Percentiles rank a stretch among this genome's conserved stretches.
Evolutionary conservation across 2,888 invertebrate species (phyloP).

Genomic region (Drosophila anceps): DNA sequence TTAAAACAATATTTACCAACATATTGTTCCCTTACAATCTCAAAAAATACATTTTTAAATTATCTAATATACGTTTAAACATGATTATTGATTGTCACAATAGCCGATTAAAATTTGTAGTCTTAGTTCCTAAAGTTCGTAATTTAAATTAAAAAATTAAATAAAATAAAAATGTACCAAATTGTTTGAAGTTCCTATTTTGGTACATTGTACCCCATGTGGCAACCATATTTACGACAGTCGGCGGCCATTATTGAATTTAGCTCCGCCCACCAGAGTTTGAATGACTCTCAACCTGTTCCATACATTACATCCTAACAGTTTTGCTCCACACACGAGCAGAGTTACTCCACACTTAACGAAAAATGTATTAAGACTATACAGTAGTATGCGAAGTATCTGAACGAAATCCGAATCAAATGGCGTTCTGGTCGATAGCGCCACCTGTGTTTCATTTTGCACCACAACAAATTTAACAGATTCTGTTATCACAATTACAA

Average conservation of each 20-base stretch:
- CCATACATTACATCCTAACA: slow-evolving; percentile 7
- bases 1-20: not conserved
- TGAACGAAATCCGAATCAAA: too few relatives aligned
- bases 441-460: slow-evolving; percentile 6
- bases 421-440: not conserved
- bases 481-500: not conserved
- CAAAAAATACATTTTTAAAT: not conserved
- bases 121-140: too few relatives aligned
- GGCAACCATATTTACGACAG: slow-evolving; percentile 22
- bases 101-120: not conserved
- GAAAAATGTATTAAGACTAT: not conserved
- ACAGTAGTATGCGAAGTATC: too few relatives aligned
- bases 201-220: not conserved
- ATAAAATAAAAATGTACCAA: not conserved
- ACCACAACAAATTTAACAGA: not conserved
- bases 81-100: not conserved
- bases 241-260: slow-evolving; percentile 65
- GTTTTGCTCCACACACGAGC: slow-evolving; percentile 34
- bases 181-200: not conserved
- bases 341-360: slow-evolving; percentile 43
- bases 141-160: not conserved
- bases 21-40: not conserved
- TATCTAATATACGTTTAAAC: too few relatives aligned
- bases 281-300: slow-evolving; percentile 10
- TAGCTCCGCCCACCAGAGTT: slow-evolving; percentile 54